Conservation (phyloP, 2,113 vertebrate genomes). For the Poicephalus meyeri region DNA sequence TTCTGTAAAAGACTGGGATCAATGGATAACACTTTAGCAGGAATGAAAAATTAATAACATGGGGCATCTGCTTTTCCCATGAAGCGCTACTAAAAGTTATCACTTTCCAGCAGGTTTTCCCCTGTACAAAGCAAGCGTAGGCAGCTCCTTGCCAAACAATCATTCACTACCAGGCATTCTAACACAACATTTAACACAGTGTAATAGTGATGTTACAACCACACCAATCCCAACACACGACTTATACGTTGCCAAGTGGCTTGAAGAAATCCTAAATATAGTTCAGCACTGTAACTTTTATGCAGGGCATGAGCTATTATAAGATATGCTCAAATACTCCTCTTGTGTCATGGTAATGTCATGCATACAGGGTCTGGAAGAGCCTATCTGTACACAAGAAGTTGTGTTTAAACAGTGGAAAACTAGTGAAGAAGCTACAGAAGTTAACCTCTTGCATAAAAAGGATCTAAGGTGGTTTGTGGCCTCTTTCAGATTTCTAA, state of each 20-base stretch:
- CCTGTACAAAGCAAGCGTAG: fast-evolving
- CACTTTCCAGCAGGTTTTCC: not conserved
- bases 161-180: not conserved
- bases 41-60: not conserved
- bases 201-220: not conserved
- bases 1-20: not conserved
- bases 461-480: not conserved
- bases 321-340: not conserved
- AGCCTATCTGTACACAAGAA: not conserved
- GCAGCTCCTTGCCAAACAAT: not conserved
- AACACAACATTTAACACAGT: not conserved
- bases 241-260: not conserved
- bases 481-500: not conserved
- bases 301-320: conserved; percentile 8
- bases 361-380: not conserved
- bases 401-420: not conserved
- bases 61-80: not conserved
- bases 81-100: not conserved
- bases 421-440: not conserved
- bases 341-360: not conserved
- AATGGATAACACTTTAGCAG: not conserved
- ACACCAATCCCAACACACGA: not conserved
- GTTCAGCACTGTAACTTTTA: not conserved
- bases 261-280: conserved; percentile 29
- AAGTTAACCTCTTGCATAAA: not conserved